Base-by-base conservation (phyloP, 2,113 vertebrate genomes). In the Abramis brama region DNA sequence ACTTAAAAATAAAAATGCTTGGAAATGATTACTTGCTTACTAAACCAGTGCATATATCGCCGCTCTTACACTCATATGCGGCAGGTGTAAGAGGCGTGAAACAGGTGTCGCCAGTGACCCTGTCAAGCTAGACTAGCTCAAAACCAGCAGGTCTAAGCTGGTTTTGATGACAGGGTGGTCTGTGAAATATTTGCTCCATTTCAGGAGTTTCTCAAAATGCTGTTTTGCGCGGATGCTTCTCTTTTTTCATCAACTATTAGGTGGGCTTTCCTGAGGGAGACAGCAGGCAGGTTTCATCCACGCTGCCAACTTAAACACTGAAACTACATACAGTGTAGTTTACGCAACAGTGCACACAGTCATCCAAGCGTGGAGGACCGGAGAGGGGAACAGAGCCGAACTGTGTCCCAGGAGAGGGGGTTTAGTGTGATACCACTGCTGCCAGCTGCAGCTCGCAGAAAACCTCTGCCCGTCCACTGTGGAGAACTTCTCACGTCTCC, bases 221-320 rank as follows among this genome's bases (percentile, higher is more conserved):
- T 27, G 23, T 43, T 62, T 64, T 5, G 8, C 5, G 2, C n/a
- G 1, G n/a, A 81, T 5, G 15, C 60, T 47, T 47, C n/a, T 47
- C 15, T 47, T 23, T 39, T 86, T 83, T 33, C n/a, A 57, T 79
- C 23, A 33, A n/a, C 59, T 60, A 80, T 84, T 71, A 82, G 47
- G 82, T 79, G 86, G 88, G 87, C 86, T 87, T 89, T 89, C 87
- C 86, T 39, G 76, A 21, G 83, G 87, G 83, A 71, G 23, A 33
- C 27, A 59, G 82, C 52, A 30, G 88, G 90, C 87, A 88, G 89
- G 86, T 91, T 91, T 62, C 33, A 70, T 82, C 43, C 15, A 30
- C 2, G 73, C 84, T 88, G 93, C 93, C 93, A 94, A 94, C 85
- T 90, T 89, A 93, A 94, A 92, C 90, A 95, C 39, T 91, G 89